These are phyloP conservation scores for Semicossyphus pulcher DNA, from an alignment of 2,113 vertebrate genomes.

Conservation along the genomic window DNA sequence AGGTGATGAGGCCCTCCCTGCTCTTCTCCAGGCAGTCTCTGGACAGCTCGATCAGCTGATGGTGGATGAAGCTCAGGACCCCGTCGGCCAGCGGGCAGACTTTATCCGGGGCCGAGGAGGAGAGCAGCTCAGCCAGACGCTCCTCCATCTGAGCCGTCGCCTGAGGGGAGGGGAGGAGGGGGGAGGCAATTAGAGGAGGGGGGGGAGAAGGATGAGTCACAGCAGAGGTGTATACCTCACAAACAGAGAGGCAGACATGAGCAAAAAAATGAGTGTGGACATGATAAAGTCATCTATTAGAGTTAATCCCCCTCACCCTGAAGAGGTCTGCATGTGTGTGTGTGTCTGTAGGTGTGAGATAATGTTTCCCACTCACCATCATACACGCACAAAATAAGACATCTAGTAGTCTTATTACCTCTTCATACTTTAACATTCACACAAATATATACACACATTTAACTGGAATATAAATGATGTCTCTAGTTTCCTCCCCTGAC, in stretches of 20 bases:
- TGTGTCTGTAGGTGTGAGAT: not conserved
- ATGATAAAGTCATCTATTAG: not conserved
- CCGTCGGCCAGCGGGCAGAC: constrained; percentile 94
- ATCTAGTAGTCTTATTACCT: too few species aligned
- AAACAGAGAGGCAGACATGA: not conserved
- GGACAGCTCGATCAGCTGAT: constrained; percentile 96
- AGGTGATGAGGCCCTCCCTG: constrained; percentile 92
- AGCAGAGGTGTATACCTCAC: not conserved
- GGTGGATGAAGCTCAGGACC: constrained; percentile 96
- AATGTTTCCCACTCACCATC: not conserved
- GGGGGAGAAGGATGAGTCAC: constrained; percentile 43
- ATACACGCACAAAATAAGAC: too few species aligned
- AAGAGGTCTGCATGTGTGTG: not conserved
- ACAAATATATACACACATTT: too few species aligned
- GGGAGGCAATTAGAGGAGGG: not conserved
- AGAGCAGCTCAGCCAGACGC: constrained; percentile 92
- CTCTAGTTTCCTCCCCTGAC: too few species aligned
- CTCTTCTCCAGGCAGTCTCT: constrained; percentile 97
- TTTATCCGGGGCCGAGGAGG: constrained; percentile 88
- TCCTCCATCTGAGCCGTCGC: constrained; percentile 98
- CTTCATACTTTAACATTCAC: too few species aligned
- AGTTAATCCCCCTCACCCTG: not conserved
- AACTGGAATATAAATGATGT: too few species aligned
- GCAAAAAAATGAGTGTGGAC: not conserved
- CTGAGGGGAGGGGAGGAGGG: constrained; percentile 70